Conservation (phyloP, 2,888 invertebrate species). For the Orgyia antiqua region DNA sequence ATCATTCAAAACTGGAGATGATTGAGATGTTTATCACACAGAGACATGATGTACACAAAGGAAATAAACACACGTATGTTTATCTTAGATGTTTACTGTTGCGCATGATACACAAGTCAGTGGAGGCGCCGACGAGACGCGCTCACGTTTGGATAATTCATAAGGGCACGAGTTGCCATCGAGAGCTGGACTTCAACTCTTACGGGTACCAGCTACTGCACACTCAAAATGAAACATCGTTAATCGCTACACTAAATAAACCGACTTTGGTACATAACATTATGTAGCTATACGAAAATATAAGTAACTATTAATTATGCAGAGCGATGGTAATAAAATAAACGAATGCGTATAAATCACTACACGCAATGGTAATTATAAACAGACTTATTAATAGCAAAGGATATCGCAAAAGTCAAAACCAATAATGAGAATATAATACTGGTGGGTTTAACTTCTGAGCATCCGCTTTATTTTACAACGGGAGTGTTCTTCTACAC, state of each 20-base stretch:
- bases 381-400: too few relatives aligned
- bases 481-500: too few relatives aligned
- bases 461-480: too few relatives aligned
- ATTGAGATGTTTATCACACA: too few relatives aligned
- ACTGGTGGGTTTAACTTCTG: too few relatives aligned
- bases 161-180: conserved; percentile 51
- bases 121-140: conserved; percentile 57
- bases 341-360: conserved; percentile 23
- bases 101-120: conserved; percentile 36
- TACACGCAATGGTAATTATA: too few relatives aligned
- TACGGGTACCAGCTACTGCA: conserved; percentile 42
- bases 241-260: not conserved
- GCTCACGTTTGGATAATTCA: conserved; percentile 69
- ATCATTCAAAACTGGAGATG: too few relatives aligned
- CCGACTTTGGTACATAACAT: not conserved
- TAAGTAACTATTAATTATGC: too few relatives aligned
- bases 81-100: conserved; percentile 55
- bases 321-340: conserved; percentile 28
- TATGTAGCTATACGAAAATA: too few relatives aligned
- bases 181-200: conserved; percentile 35
- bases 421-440: too few relatives aligned
- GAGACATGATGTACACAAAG: conserved; percentile 42
- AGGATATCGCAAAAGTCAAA: too few relatives aligned
- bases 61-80: conserved; percentile 42
- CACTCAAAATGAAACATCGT: conserved; percentile 50